Evolutionary conservation across 2,888 invertebrate species (phyloP), one percentile per base, ranked within the genome.

Genomic region (Ormyrus nitidulus): DNA sequence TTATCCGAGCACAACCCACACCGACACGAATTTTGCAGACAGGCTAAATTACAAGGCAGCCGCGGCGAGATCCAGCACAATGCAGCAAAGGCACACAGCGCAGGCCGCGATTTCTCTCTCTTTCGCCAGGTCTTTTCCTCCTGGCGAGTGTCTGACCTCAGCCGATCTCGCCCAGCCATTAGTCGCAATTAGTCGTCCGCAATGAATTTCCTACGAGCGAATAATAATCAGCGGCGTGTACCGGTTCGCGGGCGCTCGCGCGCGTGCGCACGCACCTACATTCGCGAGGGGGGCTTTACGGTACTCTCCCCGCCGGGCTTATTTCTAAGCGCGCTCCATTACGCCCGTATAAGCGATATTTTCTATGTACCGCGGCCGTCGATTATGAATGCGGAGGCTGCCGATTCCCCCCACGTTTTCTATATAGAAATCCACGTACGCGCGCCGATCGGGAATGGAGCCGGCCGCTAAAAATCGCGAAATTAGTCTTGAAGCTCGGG

Each of bases 181-280:
- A 88, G 85, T 86, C 85, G 88, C 87, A 88, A 88, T 88, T 88
- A 88, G 87, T 87, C 86, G 13, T 84, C 82, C 78, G 82, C 86
- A 85, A 87, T 87, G 87, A 87, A 88, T 87, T 88, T 86, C 86
- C 86, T 86, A 86, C 87, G 84, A 85, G 70, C 69, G 78, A 77
- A 82, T 66, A 76, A 76, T 71, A 68, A 79, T 78, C 66, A 62
- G 66, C 61, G 74, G 34, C 7, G n/a, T 72, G 44, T 68, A 70
- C 72, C 75, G 68, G 68, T 61, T 59, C 65, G n/a, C 59, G 9
- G 19, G 34, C 4, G n/a, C 54, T 13, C 44, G 64, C 56, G 19
- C 59, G 9, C 48, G 3, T 0, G 34, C 34, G 44, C 68, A 46
- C 44, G 64, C 56, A 70, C 64, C 54, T 34, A 34, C 34, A 34